Base-by-base conservation (phyloP, 2,113 vertebrate genomes). In the Electrona antarctica region DNA sequence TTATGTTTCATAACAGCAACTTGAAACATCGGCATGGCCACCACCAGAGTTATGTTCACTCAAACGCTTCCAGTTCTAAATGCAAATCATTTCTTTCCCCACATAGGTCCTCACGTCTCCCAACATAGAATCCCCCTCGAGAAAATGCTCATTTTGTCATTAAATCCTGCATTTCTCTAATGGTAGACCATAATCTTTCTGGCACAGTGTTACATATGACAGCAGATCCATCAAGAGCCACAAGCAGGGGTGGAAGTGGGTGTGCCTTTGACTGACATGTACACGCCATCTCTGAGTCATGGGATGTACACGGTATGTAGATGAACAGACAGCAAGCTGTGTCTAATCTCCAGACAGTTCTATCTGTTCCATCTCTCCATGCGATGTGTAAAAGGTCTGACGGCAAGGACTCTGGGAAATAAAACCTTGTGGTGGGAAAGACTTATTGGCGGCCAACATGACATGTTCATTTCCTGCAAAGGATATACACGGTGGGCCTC, bases 381-480 rank as follows among this genome's bases (percentile, higher is more conserved):
- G 64, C 29, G 73, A 48, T 64, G 21, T 50, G 61, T 57, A 67
- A 62, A 84, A 72, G 41, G 57, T 51, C 59, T 76, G 90, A 84
- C 7, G 45, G 12, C 50, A 62, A 29, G 49, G 69, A 70, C 77
- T 64, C 6, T 78, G 33, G 70, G 60, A 85, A 74, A 79, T 82
- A 49, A 73, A 76, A 64, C 41, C 10, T 69, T 28, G 60, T 72
- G 49, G 59, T 64, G 46, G 55, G 10, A 77, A 56, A 82, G 66
- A 68, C 14, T 58, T 81, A 84, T 1, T 81, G 83, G 81, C 67
- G 41, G 60, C 73, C 65, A 57, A 82, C 90, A 90, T 77, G 56
- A 74, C 64, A 85, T 58, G 87, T 72, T 84, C 73, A 86, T 91
- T 89, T 81, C 76, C 76, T 88, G 76, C 77, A 82, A 41, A 89